Evolutionary conservation across 2,888 invertebrate genomes (phyloP), one percentile per base, ranked within the genome.

Genomic region (Trachelus iudaicus): DNA sequence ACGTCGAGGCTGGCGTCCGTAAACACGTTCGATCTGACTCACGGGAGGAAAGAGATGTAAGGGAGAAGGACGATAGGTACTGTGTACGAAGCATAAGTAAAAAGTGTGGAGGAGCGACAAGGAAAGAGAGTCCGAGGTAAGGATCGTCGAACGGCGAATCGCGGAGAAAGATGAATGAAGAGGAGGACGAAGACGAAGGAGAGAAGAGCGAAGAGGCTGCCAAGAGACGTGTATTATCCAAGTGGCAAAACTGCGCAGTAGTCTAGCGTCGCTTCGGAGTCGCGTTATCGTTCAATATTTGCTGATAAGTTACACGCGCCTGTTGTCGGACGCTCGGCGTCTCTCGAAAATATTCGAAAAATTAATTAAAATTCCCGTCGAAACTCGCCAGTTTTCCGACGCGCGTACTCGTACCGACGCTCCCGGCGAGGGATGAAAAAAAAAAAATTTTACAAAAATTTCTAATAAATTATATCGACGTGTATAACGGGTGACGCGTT

Each of bases 211-310:
- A 69, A 11, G 30, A 69, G n/a, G 69, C 15, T 40, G 15, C 15
- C 40, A 69, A 30, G 69, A 69, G 73, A 76, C 69, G 74, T 69
- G 75, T 73, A 75, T 73, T 77, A 73, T 73, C 75, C 69, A 73
- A 75, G 76, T 75, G 76, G 75, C 73, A 76, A 75, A 79, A 82
- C 78, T 82, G 80, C 80, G 82, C 77, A 80, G 83, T 80, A 78
- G 80, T 31, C 79, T 80, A 77, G 77, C 80, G 81, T 83, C 40
- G 40, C 40, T 40, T 6, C 40, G 40, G 2, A 40, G 78, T 79
- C 77, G 76, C 80, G 81, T 84, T 83, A 85, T 85, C 84, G 80
- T 81, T 81, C 81, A 83, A 83, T 83, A 85, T 83, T 85, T 79
- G 78, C 83, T 80, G 80, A 82, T 80, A 80, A 82, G 69, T 69